These are phyloP conservation scores for Alces alces DNA, from an alignment of 2,113 vertebrate genomes.

Conservation along the genomic window DNA sequence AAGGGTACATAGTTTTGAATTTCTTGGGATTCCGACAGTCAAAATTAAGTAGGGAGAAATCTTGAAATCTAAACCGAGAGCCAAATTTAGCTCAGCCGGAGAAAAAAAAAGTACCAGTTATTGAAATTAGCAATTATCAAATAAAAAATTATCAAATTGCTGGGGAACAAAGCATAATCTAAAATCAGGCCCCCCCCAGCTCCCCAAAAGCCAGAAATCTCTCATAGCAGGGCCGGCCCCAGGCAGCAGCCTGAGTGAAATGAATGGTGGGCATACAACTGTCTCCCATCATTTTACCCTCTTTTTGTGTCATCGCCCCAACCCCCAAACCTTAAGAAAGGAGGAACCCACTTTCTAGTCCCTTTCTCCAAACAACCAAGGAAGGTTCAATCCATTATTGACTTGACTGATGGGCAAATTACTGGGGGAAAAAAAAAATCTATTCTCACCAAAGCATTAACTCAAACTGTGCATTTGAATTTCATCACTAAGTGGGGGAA, in stretches of 20 bases:
- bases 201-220: background rate
- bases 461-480: background rate
- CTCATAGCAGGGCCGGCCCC: background rate
- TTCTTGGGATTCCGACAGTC: background rate
- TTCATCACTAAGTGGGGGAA: background rate
- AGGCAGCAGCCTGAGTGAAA: background rate
- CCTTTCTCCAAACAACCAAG: background rate
- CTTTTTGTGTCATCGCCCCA: background rate
- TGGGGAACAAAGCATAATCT: background rate
- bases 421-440: background rate
- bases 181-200: background rate
- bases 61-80: background rate
- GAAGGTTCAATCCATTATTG: background rate
- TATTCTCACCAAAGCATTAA: background rate
- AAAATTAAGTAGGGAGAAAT: background rate
- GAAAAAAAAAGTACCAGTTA: background rate
- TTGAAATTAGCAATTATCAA: conserved; percentile 33
- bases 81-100: conserved; percentile 7
- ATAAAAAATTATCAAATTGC: conserved; percentile 1
- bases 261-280: background rate
- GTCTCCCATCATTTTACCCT: background rate
- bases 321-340: background rate
- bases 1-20: background rate
- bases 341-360: background rate
- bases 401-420: background rate